phyloP scores from a whole-genome alignment of 1,140 invertebrate species.

The Drosophila orena region DNA sequence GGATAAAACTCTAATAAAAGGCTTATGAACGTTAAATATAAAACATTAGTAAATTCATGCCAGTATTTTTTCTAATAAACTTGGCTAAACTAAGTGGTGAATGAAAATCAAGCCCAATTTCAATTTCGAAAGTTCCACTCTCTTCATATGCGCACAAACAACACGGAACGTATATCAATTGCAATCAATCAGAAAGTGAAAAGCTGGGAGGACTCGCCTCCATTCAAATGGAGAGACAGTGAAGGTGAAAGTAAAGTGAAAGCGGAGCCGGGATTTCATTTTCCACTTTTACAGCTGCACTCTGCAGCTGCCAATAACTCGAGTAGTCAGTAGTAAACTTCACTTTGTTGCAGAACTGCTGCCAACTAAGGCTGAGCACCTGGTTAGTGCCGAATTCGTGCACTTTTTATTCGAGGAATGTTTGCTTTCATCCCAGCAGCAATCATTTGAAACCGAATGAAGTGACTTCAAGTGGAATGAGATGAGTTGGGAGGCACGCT shows the following conservation, averaged over 20 bases:
- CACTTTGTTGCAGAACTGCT: conserved; percentile 33
- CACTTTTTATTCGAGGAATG: conserved; percentile 24
- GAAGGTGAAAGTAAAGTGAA: conserved; percentile 10
- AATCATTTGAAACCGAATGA: conserved; percentile 9
- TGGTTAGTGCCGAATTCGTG: conserved; percentile 30
- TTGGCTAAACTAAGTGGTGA: neutral
- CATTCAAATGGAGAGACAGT: conserved; percentile 33
- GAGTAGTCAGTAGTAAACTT: conserved; percentile 12
- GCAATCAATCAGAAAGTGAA: conserved; percentile 57
- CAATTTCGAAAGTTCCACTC: conserved; percentile 21
- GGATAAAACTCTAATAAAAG: no score
- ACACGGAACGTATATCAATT: conserved; percentile 21
- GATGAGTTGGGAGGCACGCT: conserved; percentile 14
- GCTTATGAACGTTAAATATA: no score
- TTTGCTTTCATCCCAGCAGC: neutral
- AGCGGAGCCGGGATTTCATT: conserved; percentile 45
- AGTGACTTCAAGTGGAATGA: conserved; percentile 15
- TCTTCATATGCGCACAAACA: conserved; percentile 13
- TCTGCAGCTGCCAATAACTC: conserved; percentile 4
- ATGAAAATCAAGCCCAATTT: conserved; percentile 14
- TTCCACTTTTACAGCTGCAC: conserved; percentile 19
- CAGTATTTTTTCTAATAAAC: no score
- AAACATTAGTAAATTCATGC: no score
- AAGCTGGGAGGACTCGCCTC: conserved; percentile 31
- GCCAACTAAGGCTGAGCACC: conserved; percentile 49